Evolutionary conservation across 2,113 vertebrate genomes (phyloP).

Genomic region (Sorex araneus): DNA sequence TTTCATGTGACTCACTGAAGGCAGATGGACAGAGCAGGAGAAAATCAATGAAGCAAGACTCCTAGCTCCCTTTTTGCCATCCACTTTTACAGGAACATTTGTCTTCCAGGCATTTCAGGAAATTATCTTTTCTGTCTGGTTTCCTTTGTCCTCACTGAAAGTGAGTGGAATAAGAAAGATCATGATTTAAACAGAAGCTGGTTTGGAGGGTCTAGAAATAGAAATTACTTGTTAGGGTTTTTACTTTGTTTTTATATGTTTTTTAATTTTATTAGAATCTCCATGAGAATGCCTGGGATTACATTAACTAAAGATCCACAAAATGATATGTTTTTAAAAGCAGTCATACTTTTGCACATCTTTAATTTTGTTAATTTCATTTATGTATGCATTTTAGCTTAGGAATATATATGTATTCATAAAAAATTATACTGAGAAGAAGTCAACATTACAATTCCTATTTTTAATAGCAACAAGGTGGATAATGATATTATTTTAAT

Average conservation of each 20-base stretch:
- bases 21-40: slow-evolving; percentile 22
- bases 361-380: slow-evolving; percentile 37
- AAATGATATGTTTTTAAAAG: not conserved
- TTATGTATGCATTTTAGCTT: slow-evolving; percentile 15
- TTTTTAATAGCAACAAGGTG: not conserved
- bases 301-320: not conserved
- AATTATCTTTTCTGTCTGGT: slow-evolving; percentile 51
- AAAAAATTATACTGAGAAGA: not conserved
- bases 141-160: slow-evolving; percentile 58
- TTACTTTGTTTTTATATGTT: slow-evolving; percentile 20
- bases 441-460: not conserved
- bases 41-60: slow-evolving; percentile 66
- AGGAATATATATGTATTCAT: not conserved
- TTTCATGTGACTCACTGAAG: slow-evolving; percentile 29
- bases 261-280: not conserved
- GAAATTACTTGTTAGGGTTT: slow-evolving; percentile 44
- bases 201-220: not conserved
- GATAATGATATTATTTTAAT: not conserved
- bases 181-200: slow-evolving; percentile 42
- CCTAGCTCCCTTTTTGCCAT: not conserved
- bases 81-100: slow-evolving; percentile 55
- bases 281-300: not conserved
- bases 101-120: slow-evolving; percentile 59
- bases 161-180: slow-evolving; percentile 35
- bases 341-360: not conserved